A percentile compares a stretch with the other conserved stretches of the same genome.
Conservation (phyloP, 2,113 vertebrate species). For the Odontesthes bonariensis region DNA sequence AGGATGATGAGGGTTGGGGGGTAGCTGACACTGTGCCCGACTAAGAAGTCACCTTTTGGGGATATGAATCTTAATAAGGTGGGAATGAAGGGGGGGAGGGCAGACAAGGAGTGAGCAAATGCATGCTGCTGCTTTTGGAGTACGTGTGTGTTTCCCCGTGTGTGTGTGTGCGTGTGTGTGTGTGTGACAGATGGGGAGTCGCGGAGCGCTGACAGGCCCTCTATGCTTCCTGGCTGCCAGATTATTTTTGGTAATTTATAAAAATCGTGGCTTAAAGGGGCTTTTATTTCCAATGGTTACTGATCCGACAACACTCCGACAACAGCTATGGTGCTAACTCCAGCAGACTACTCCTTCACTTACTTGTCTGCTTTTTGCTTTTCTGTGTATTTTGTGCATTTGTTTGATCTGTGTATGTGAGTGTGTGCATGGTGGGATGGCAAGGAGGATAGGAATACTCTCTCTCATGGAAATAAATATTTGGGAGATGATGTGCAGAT, state of each 20-base stretch:
- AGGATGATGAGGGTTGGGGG: constrained; percentile 52
- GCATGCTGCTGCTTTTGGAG: constrained; percentile 49
- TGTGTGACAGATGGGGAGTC: constrained; percentile 80
- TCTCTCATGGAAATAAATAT: constrained; percentile 38
- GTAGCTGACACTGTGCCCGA: constrained; percentile 75
- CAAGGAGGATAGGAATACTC: constrained; percentile 6
- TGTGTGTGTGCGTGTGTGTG: constrained; percentile 46
- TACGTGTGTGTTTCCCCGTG: constrained; percentile 47
- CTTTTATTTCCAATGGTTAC: constrained; percentile 70
- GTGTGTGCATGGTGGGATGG: neutral
- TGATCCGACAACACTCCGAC: constrained; percentile 47
- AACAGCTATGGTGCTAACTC: constrained; percentile 32
- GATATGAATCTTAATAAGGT: constrained; percentile 87
- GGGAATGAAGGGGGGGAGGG: constrained; percentile 38
- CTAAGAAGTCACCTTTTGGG: constrained; percentile 86
- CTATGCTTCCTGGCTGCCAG: constrained; percentile 75
- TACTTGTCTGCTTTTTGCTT: constrained; percentile 39
- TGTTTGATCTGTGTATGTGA: constrained; percentile 25
- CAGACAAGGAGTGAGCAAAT: constrained; percentile 44
- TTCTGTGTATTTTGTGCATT: constrained; percentile 19
- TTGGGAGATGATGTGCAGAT: constrained; percentile 24
- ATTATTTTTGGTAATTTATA: constrained; percentile 86
- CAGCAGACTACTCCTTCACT: constrained; percentile 7
- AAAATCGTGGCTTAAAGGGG: constrained; percentile 77
- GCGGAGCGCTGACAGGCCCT: constrained; percentile 79